A percentile compares a stretch with the other conserved stretches of the same genome.
Evolutionary conservation across 2,113 vertebrate species (phyloP).

Genomic region (Nansenia antarctica): DNA sequence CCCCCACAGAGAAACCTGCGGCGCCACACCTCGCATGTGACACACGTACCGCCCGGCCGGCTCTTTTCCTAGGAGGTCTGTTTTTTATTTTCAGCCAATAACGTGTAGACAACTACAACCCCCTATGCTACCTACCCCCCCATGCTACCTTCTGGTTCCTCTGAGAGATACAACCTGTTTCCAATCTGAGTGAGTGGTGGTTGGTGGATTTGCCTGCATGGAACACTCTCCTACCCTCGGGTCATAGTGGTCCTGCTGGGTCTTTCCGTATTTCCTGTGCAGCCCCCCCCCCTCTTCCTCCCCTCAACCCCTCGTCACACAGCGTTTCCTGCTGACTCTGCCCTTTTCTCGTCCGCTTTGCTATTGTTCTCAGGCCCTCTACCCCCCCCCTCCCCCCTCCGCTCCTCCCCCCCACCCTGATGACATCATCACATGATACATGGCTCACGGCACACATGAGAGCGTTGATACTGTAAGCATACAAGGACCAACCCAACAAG

Average conservation of each 20-base stretch:
- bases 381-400: conserved; percentile 33
- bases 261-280: conserved; percentile 48
- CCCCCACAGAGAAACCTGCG: conserved; percentile 24
- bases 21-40: neutral
- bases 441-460: conserved; percentile 1
- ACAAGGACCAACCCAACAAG: conserved; percentile 14
- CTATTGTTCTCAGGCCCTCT: conserved; percentile 42
- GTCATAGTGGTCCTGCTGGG: conserved; percentile 27
- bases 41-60: neutral
- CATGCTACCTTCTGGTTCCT: neutral
- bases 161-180: conserved; percentile 33
- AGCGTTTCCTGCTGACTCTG: conserved; percentile 56
- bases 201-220: conserved; percentile 26
- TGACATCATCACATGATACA: conserved; percentile 46
- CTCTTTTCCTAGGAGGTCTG: conserved; percentile 8
- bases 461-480: conserved; percentile 36
- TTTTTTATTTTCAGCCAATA: conserved; percentile 11
- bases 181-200: conserved; percentile 21
- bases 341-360: conserved; percentile 34
- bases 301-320: conserved; percentile 14
- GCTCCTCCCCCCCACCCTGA: conserved; percentile 28
- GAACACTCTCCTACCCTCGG: conserved; percentile 15
- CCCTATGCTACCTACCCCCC: conserved; percentile 4
- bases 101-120: neutral
- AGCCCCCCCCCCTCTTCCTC: conserved; percentile 1